phyloP scores from a whole-genome alignment of 2,113 vertebrate genomes.

The Stictonetta naevosa region DNA sequence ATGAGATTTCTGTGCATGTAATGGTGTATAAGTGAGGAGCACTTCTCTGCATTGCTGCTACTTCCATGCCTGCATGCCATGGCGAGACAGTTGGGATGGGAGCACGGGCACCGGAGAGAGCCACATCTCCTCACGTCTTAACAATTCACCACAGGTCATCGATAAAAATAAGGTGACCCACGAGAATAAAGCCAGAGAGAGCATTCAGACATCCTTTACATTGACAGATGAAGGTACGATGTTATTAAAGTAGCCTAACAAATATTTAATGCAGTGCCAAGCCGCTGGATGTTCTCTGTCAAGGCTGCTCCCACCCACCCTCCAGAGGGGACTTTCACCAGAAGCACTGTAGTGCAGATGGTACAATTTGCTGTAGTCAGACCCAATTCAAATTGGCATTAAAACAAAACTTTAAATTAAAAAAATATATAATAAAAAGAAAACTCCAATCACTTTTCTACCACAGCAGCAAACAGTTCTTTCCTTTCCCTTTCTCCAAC shows the following conservation, averaged over 20 bases:
- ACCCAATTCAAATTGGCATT: neutral
- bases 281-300: neutral
- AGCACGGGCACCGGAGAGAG: neutral
- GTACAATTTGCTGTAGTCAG: neutral
- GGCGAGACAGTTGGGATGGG: neutral
- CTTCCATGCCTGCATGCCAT: neutral
- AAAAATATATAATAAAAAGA: neutral
- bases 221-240: neutral
- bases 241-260: neutral
- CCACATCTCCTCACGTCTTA: neutral
- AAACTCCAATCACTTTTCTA: fast-evolving
- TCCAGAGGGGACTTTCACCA: neutral
- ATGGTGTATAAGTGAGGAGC: neutral
- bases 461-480: neutral
- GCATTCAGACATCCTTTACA: neutral
- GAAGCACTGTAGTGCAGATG: neutral
- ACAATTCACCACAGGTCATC: neutral
- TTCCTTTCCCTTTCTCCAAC: neutral
- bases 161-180: neutral
- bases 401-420: neutral
- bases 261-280: neutral
- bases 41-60: neutral
- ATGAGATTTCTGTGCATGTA: neutral
- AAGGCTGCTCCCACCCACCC: fast-evolving
- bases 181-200: neutral